phyloP scores from a whole-genome alignment of 1,140 invertebrate species.

The Drosophila neocordata region DNA sequence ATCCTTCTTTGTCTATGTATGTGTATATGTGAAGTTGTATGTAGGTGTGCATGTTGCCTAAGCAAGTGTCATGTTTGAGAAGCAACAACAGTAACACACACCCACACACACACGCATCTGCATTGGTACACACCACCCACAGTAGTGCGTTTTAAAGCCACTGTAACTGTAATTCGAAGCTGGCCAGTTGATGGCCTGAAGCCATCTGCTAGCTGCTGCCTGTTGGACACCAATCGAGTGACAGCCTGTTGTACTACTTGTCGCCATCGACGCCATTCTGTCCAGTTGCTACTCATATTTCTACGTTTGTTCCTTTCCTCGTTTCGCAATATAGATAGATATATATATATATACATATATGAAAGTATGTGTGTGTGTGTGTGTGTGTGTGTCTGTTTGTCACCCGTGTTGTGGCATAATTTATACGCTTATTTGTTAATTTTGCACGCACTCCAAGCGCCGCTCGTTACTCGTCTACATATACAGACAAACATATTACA shows the following conservation, averaged over 20 bases:
- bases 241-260: conserved; percentile 33
- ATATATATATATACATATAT: background rate
- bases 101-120: background rate
- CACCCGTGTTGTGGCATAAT: conserved; percentile 65
- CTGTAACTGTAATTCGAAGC: conserved; percentile 71
- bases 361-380: conserved; percentile 22
- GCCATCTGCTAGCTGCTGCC: conserved; percentile 46
- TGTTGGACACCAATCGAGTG: conserved; percentile 32
- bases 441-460: conserved; percentile 52
- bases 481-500: conserved; percentile 8
- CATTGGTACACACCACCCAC: background rate
- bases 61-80: conserved; percentile 67
- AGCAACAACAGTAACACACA: conserved; percentile 43
- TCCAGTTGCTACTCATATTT: conserved; percentile 62
- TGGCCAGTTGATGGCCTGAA: conserved; percentile 36
- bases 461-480: conserved; percentile 4
- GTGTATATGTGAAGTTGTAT: background rate
- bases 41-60: conserved; percentile 18
- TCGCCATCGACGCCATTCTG: conserved; percentile 45
- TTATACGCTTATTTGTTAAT: conserved; percentile 80
- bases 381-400: conserved; percentile 31
- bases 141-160: conserved; percentile 63
- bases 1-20: background rate
- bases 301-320: conserved; percentile 29
- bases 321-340: conserved; percentile 23